A percentile compares a stretch with the other conserved stretches of the same genome.
phyloP scores from a whole-genome alignment of 2,113 vertebrate species.

The Salvelinus fontinalis region DNA sequence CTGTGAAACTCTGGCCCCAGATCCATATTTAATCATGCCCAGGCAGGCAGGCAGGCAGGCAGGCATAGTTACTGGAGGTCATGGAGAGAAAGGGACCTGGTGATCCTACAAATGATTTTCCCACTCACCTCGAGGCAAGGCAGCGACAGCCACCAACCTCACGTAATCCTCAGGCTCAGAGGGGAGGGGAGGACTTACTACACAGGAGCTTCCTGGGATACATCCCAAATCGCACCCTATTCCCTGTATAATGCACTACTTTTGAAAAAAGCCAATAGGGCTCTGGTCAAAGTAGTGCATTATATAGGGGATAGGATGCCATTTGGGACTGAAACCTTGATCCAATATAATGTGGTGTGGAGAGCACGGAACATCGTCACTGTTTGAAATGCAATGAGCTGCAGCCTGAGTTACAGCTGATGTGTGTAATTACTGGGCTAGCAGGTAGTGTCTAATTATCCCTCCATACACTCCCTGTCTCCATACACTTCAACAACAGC shows the following conservation, averaged over 20 bases:
- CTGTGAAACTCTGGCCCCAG: no score
- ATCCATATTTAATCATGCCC: no score
- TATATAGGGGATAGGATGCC: no score
- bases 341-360: no score
- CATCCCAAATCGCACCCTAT: no score
- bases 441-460: conserved; percentile 38
- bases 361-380: background rate
- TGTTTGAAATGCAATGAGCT: conserved; percentile 44
- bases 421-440: conserved; percentile 32
- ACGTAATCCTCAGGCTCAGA: conserved; percentile 28
- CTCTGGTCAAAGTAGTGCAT: no score
- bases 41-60: no score
- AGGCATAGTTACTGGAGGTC: no score
- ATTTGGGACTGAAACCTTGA: no score
- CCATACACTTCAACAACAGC: conserved; percentile 22
- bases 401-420: conserved; percentile 26
- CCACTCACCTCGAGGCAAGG: conserved; percentile 59
- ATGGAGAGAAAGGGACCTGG: no score
- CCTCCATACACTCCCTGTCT: conserved; percentile 12
- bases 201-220: background rate
- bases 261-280: no score
- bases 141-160: conserved; percentile 41
- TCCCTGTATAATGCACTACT: no score
- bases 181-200: background rate
- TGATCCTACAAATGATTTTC: conserved; percentile 53